Percentiles rank a stretch among this genome's conserved stretches.
Conservation (phyloP, 2,888 invertebrate species). For the Ichneumon xanthorius region DNA sequence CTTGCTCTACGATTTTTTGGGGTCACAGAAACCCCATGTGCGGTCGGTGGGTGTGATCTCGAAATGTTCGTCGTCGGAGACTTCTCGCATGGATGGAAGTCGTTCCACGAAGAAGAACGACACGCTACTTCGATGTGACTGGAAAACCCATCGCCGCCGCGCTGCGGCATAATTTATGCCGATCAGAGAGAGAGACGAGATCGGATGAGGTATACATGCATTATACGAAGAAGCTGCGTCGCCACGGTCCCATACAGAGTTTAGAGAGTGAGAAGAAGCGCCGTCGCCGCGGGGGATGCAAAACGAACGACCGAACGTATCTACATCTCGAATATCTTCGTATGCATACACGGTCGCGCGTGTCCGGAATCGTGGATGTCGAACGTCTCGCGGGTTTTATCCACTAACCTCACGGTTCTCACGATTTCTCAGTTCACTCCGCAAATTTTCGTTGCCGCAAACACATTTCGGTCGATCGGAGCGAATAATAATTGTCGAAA, state of each 20-base stretch:
- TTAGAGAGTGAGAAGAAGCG: slow-evolving; percentile 1
- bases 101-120: slow-evolving; percentile 10
- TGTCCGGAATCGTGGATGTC: slow-evolving; percentile 51
- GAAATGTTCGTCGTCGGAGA: background rate
- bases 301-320: slow-evolving; percentile 34
- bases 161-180: slow-evolving; percentile 49
- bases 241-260: background rate
- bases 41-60: background rate
- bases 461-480: too few species aligned
- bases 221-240: background rate
- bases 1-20: background rate
- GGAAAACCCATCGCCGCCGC: slow-evolving; percentile 15
- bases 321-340: slow-evolving; percentile 45
- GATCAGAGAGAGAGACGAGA: slow-evolving; percentile 21
- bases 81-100: background rate
- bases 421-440: background rate
- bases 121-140: slow-evolving; percentile 34
- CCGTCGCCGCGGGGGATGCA: slow-evolving; percentile 17
- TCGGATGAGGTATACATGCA: slow-evolving; percentile 36
- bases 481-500: too few species aligned
- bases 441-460: background rate
- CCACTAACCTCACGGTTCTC: background rate
- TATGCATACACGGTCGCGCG: slow-evolving; percentile 58
- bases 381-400: background rate
- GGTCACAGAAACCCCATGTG: too few species aligned